Percentiles rank a stretch among this genome's conserved stretches.
Conservation (phyloP, 2,797 vertebrate genomes). For the Heteromormyrus szaboi region DNA sequence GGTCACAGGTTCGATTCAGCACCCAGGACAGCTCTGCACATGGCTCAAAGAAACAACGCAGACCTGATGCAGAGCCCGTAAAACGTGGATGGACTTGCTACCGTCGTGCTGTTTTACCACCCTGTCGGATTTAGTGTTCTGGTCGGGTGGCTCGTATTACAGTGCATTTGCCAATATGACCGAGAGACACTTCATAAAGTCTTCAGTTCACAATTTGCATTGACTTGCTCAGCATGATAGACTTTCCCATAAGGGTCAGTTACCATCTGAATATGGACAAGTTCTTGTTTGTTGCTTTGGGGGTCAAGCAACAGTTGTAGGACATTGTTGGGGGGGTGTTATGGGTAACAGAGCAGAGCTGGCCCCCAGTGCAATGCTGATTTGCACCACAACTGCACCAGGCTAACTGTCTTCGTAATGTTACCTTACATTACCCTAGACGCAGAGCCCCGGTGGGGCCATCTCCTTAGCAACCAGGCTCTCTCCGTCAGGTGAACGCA, state of each 20-base stretch:
- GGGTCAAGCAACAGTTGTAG: neutral
- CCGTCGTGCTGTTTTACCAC: neutral
- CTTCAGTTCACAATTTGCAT: neutral
- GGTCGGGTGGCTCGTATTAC: neutral
- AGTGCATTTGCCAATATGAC: neutral
- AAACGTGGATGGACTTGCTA: neutral
- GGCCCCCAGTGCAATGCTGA: neutral
- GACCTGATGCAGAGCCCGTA: neutral
- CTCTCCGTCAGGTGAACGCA: neutral
- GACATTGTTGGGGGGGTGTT: neutral
- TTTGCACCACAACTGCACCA: neutral
- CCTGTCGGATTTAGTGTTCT: neutral
- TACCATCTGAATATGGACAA: neutral
- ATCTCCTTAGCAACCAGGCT: neutral
- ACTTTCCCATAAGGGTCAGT: neutral
- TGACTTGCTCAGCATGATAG: neutral
- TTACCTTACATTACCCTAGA: neutral
- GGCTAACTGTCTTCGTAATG: neutral
- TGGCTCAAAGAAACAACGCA: neutral
- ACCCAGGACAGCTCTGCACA: conserved; percentile 19
- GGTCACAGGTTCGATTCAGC: conserved; percentile 1
- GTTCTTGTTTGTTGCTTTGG: neutral
- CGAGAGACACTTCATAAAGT: neutral
- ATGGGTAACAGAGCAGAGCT: neutral
- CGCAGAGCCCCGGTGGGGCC: neutral